Evolutionary conservation across 1,140 invertebrate species (phyloP).

Genomic region (Cyphomyrmex costatus): DNA sequence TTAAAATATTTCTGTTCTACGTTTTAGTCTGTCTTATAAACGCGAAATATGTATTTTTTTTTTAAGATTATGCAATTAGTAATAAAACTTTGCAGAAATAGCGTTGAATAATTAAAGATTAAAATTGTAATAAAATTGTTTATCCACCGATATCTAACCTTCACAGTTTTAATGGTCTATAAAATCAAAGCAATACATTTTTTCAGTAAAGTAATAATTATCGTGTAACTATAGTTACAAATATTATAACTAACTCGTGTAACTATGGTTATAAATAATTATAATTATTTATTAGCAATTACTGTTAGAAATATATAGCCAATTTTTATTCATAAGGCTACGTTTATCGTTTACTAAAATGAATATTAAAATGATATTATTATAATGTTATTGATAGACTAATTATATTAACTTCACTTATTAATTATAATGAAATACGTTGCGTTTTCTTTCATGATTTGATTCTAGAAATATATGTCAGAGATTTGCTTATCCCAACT

Average conservation of each 20-base stretch:
- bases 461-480: neutral
- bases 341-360: neutral
- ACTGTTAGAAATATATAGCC: neutral
- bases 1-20: neutral
- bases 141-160: neutral
- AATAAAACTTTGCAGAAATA: neutral
- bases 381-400: neutral
- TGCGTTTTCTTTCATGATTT: neutral
- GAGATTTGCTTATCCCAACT: neutral
- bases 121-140: neutral
- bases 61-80: neutral
- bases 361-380: neutral
- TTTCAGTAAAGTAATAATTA: constrained; percentile 3
- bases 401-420: neutral
- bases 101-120: neutral
- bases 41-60: too few relatives aligned
- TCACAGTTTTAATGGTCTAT: neutral
- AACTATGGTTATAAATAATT: too few relatives aligned
- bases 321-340: neutral
- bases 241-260: too few relatives aligned
- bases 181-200: neutral
- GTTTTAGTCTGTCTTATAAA: neutral
- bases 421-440: neutral
- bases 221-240: too few relatives aligned
- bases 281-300: neutral